Evolutionary conservation across 2,888 invertebrate species (phyloP), one percentile per base, ranked within the genome.

Genomic region (Chalcosyrphus nemorum): DNA sequence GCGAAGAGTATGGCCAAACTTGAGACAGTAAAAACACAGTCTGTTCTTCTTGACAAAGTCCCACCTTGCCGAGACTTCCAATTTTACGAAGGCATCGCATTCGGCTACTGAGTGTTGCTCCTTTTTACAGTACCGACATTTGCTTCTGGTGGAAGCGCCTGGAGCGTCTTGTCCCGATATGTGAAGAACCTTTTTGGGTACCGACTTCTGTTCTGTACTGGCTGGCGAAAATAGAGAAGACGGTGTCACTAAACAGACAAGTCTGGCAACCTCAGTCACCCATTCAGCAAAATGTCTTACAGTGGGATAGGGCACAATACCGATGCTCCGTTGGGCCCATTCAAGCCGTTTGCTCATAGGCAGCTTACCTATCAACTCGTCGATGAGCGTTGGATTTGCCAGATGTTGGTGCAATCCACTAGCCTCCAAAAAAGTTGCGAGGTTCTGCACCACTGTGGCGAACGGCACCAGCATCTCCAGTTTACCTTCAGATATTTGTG

Each of bases 41-140:
- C 66, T 82, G 17, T 45, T 50, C 7, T 68, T 50, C 15, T 56
- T 72, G 2, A 82, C 35, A 17, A 70, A 57, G 4, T 82, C 45
- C 77, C 72, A 77, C 72, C 57, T 63, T 35, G 24, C 54, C 35
- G 59, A 24, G 24, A 29, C 29, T 1, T 29, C 29, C 7, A 29
- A 7, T 7, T 71, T 59, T n/a, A 27, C n/a, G 13, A 71, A 52
- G 21, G 6, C 29, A 19, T 71, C 38, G 21, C 59, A 71, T 41
- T 41, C 59, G 6, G 59, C 59, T 17, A 71, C 71, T 71, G 50
- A 41, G 41, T 71, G 71, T 41, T 61, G 71, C 15, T 59, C 38
- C 41, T 43, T 59, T 15, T 71, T 59, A 13, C 59, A 61, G 15
- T 61, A 27, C 47, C 59, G 27, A 38, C 71, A 71, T 29, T 4